Evolutionary conservation across 2,113 vertebrate species (phyloP), one percentile per base, ranked within the genome.

Genomic region (Melanocharis versteri): DNA sequence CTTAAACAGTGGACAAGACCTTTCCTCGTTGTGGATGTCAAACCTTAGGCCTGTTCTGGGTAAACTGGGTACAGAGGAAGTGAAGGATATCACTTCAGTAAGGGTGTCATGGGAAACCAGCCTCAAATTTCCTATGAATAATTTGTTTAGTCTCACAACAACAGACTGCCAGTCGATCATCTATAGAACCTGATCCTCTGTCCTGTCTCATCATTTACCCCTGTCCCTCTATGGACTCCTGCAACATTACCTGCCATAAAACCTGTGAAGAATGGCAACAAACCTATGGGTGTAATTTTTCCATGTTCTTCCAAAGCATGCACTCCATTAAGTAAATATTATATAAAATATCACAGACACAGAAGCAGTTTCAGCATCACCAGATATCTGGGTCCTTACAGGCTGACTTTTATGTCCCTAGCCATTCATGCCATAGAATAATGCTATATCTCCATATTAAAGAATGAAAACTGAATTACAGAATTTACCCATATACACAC

Each of bases 71-170:
- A 18, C 13, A 23, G 2, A 1, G 11, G 13, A 71, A 82, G 37
- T 0, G 1, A 76, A 54, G 31, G 37, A 17, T 85, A 69, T 40
- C 37, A 9, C 48, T 61, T 91, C 47, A 61, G 51, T 22, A n/a
- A 66, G 24, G 2, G 2, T 71, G 30, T 48, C 10, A 30, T 24
- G n/a, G 39, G 54, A 90, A 81, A 90, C 1, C 4, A 83, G 39
- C 58, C 54, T 86, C 5, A 1, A 82, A 66, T 80, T 88, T 27
- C 83, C 40, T 79, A 72, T 85, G 23, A 95, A 94, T 91, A 91
- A 93, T 95, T 91, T 87, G 28, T 94, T 94, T 53, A 35, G 50
- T 85, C 81, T 87, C 78, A 61, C 15, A 95, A 37, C 35, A 78
- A n/a, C 44, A 2, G 3, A 48, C 50, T 65, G 69, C 28, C 45